phyloP scores from a whole-genome alignment of 2,888 invertebrate species.

The Gerosis bhagava region DNA sequence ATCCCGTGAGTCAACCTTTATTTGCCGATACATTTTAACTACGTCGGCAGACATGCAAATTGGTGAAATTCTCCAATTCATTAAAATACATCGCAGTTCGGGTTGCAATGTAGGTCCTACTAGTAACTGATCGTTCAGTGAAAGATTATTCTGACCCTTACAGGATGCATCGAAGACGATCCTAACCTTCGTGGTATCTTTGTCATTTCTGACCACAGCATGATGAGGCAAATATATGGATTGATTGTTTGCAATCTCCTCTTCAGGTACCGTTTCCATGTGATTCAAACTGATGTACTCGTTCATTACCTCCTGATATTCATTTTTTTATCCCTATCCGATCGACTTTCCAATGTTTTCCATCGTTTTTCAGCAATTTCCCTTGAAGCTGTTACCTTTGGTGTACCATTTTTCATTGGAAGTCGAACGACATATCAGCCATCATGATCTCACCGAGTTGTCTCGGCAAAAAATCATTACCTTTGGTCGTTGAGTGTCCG shows the following conservation, averaged over 20 bases:
- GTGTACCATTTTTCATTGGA: too few relatives aligned
- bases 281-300: background rate
- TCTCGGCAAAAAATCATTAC: too few relatives aligned
- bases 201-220: background rate
- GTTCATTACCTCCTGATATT: constrained; percentile 2
- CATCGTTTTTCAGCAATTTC: constrained; percentile 3
- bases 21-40: constrained; percentile 40
- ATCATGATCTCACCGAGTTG: too few relatives aligned
- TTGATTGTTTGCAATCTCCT: background rate
- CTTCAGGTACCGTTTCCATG: background rate
- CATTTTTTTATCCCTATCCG: background rate
- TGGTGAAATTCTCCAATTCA: constrained; percentile 33
- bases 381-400: constrained; percentile 6
- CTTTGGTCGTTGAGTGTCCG: too few relatives aligned
- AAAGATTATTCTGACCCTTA: constrained; percentile 24
- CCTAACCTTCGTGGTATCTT: background rate
- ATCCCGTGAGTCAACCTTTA: constrained; percentile 25
- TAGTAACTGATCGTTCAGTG: constrained; percentile 36
- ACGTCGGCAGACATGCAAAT: constrained; percentile 33
- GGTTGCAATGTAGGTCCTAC: constrained; percentile 37
- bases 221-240: background rate
- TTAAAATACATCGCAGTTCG: constrained; percentile 36
- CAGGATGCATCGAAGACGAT: constrained; percentile 20
- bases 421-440: too few relatives aligned
- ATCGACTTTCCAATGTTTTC: background rate